Evolutionary conservation across 2,797 vertebrate genomes (phyloP), one percentile per base, ranked within the genome.

Genomic region (Lacerta viridis): DNA sequence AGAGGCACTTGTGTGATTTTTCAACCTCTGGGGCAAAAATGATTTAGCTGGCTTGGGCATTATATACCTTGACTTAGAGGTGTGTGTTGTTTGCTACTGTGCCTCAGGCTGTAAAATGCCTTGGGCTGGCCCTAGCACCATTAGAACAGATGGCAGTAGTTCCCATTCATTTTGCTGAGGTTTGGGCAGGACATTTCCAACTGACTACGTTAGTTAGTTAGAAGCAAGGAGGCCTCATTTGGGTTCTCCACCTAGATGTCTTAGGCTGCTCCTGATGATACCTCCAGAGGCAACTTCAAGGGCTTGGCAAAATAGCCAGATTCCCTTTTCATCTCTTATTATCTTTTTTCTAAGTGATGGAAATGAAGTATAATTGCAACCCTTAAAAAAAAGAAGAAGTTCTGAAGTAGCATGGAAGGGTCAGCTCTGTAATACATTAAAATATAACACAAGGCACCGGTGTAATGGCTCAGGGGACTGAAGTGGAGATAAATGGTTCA

Each of bases 201-300:
- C n/a, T 29, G 36, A n/a, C 55, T 43, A 18, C 25, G 13, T 18
- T 61, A 5, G 7, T 61, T 55, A 17, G 33, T 25, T 61, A 59
- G 43, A 15, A 80, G 33, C 23, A 76, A 74, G n/a, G 9, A 72
- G 55, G 39, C 7, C 6, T 15, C 59, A 46, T 66, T 46, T 77
- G n/a, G 4, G 13, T 78, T 78, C 46, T 66, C 64, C 39, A 69
- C 7, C 64, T 20, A 59, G 46, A 59, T 41, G 27, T 9, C 36
- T 27, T 64, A 39, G 36, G 27, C 33, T 74, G 36, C 69, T 59
- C 11, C 36, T 75, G 96, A 91, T 92, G 93, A 96, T 93, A 92
- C 94, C 78, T 72, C 64, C 61, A 23, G 68, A 90, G 90, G 89
- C 92, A 94, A 86, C 69, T 66, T 91, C 71, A 36, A 7, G 59